phyloP scores from a whole-genome alignment of 2,113 vertebrate genomes.

The Oryzias javanicus region DNA sequence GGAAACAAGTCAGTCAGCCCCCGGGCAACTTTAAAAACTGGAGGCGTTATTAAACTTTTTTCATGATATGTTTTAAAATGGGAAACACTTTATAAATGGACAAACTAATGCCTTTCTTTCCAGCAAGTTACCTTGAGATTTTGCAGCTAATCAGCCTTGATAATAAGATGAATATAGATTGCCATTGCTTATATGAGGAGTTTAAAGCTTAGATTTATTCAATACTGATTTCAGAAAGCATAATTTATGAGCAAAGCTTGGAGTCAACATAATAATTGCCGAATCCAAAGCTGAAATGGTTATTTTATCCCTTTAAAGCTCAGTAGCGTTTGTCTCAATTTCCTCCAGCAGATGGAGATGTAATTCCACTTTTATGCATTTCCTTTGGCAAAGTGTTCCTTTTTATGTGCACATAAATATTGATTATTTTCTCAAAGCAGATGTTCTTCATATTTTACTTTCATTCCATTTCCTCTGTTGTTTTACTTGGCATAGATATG shows the following conservation, averaged over 20 bases:
- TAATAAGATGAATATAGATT: background rate
- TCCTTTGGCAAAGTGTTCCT: background rate
- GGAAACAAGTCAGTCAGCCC: background rate
- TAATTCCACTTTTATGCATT: constrained; percentile 14
- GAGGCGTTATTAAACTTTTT: background rate
- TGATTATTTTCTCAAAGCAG: background rate
- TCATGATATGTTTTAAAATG: background rate
- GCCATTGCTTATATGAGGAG: background rate
- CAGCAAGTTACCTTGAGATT: background rate
- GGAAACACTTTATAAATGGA: background rate
- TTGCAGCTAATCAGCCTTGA: background rate
- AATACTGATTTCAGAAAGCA: background rate
- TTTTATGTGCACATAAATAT: background rate
- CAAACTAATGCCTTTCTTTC: background rate
- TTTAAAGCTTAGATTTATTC: background rate
- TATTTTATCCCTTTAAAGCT: background rate
- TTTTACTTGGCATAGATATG: background rate
- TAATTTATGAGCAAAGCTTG: background rate
- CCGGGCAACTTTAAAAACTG: background rate
- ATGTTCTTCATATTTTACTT: background rate
- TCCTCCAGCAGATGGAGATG: constrained; percentile 59
- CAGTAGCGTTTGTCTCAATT: background rate
- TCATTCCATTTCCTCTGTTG: background rate
- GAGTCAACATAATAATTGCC: background rate
- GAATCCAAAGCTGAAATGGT: background rate